Percentiles rank a stretch among this genome's conserved stretches.
These are phyloP conservation scores for Colius striatus DNA, from an alignment of 2,113 vertebrate species.

Conservation along the genomic window DNA sequence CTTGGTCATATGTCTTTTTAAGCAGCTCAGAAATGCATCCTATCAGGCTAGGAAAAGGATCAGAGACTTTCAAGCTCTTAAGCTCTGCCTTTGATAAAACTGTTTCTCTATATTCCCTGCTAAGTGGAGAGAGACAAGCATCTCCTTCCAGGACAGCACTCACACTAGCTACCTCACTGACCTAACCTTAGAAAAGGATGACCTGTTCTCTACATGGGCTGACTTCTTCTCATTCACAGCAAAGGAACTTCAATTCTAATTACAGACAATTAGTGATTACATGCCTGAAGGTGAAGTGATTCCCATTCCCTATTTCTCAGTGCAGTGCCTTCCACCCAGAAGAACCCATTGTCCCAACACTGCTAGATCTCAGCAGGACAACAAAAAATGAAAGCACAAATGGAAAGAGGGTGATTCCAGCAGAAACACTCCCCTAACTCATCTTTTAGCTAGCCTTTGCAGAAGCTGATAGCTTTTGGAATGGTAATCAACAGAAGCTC, in stretches of 20 bases:
- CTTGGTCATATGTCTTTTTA: background rate
- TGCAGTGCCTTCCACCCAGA: background rate
- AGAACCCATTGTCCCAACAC: background rate
- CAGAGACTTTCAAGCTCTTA: background rate
- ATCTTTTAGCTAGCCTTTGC: background rate
- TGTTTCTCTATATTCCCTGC: background rate
- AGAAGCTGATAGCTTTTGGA: background rate
- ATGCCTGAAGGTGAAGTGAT: background rate
- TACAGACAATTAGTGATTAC: background rate
- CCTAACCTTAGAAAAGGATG: background rate
- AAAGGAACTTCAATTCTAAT: background rate
- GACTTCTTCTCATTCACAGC: background rate
- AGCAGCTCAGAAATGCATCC: background rate
- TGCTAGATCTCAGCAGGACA: background rate
- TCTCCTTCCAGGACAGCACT: background rate
- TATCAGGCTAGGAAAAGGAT: background rate
- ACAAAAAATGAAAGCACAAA: background rate
- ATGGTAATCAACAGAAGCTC: background rate
- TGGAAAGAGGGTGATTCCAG: background rate
- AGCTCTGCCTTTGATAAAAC: background rate
- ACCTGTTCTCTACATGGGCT: background rate
- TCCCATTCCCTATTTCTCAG: background rate
- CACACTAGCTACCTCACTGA: background rate
- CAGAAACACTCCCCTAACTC: background rate
- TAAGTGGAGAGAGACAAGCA: background rate